Base-by-base conservation (phyloP, 1,140 invertebrate genomes). In the Palaemon carinicauda region DNA sequence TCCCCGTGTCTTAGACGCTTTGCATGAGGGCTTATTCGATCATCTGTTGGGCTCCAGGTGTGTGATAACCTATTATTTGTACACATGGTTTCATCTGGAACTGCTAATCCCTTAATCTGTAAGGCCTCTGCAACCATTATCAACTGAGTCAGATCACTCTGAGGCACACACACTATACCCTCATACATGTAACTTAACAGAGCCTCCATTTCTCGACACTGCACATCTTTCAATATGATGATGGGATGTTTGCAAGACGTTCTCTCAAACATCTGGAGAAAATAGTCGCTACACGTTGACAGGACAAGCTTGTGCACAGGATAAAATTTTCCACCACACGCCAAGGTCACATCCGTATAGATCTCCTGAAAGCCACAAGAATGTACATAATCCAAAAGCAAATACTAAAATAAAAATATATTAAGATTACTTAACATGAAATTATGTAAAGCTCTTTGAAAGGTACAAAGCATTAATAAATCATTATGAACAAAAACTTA, bases 101-200 rank as follows among this genome's bases (percentile, higher is more conserved):
- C 94, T 3, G 94, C 93, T 2, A 95, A 90, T 0, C 94, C 94
- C 90, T 95, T 95, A 2, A 95, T 94, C 91, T 95, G 95, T 14
- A 97, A 91, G 50, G 95, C 94, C 91, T 96, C 95, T 0, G 96
- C 96, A 0, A 96, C 95, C 91, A 95, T 95, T 89, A 98, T 93
- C 17, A 98, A 93, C 1, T 94, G 93, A 3, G 94, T 93, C 53
- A 97, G 93, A 90, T 97, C 95, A 71, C 96, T 95, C 90, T 97
- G 96, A 17, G 95, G 95, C 12, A 97, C 96, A 90, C 96, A 97
- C 1, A 97, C 96, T 92, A 97, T 96, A 0, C 97, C 97, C 77
- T 95, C 94, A 91, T 98, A 98, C 96, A 98, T 97, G 91, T 97
- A 98, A 89, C 97, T 96, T 3, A 98, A 92, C 14, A 98, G 94